Conservation (phyloP, 64 coral and sea anemone species). For the Stylophora pistillata region DNA sequence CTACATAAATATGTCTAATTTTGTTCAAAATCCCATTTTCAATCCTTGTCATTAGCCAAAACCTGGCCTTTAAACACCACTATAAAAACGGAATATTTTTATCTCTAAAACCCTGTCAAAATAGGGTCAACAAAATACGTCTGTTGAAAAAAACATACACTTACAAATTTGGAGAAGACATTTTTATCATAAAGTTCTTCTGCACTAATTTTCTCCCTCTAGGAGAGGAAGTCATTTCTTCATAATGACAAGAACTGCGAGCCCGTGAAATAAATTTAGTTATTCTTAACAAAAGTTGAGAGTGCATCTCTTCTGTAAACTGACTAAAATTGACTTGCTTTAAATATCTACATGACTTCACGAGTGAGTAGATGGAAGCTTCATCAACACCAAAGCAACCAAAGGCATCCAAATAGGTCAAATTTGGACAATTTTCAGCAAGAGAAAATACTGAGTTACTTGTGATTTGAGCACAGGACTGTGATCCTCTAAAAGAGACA, state of each 20-base stretch:
- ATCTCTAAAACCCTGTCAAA: no score
- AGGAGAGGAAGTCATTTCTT: conserved; percentile 41
- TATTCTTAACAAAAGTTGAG: background rate
- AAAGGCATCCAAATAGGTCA: conserved; percentile 79
- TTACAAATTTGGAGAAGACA: conserved; percentile 70
- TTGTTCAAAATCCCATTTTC: no score
- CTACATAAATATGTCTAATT: no score
- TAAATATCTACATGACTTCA: conserved; percentile 63
- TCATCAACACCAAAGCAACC: conserved; percentile 65
- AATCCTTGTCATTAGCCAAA: background rate
- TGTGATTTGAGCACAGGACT: conserved; percentile 65
- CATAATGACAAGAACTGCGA: conserved; percentile 43
- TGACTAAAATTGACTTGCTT: conserved; percentile 70
- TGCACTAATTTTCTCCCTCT: conserved; percentile 60
- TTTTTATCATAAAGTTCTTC: conserved; percentile 63
- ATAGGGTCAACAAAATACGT: background rate
- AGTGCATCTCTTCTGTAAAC: conserved; percentile 10
- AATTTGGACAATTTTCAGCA: conserved; percentile 37
- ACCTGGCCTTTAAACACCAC: no score
- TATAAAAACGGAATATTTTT: no score
- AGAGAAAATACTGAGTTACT: conserved; percentile 62
- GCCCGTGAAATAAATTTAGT: conserved; percentile 23
- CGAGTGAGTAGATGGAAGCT: conserved; percentile 36
- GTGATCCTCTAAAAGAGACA: conserved; percentile 72
- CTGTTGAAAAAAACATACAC: background rate